Evolutionary conservation across 2,797 vertebrate genomes (phyloP).

Genomic region (Dallia pectoralis): DNA sequence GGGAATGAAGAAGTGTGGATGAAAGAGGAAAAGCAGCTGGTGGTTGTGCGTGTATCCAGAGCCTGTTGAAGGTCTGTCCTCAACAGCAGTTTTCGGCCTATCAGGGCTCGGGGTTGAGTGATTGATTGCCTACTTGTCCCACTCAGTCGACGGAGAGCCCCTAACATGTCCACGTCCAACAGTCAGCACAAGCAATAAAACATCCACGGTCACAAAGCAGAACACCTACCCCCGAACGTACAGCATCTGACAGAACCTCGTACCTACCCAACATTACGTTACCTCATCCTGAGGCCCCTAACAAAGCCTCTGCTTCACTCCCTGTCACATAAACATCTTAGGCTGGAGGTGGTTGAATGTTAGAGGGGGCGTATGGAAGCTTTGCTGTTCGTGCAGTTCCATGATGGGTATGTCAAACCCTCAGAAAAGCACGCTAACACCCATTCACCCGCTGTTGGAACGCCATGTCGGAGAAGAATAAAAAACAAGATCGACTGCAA

Average conservation of each 20-base stretch:
- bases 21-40: slow-evolving; percentile 71
- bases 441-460: slow-evolving; percentile 62
- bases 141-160: neutral
- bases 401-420: slow-evolving; percentile 28
- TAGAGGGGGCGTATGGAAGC: slow-evolving; percentile 33
- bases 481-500: slow-evolving; percentile 43
- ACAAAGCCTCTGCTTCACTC: neutral
- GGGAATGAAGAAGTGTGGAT: slow-evolving; percentile 12
- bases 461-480: slow-evolving; percentile 52
- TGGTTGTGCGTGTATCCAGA: slow-evolving; percentile 47
- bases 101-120: slow-evolving; percentile 3
- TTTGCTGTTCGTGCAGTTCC: slow-evolving; percentile 6
- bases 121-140: slow-evolving; percentile 31
- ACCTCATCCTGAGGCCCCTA: slow-evolving; percentile 2
- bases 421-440: slow-evolving; percentile 43
- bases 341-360: slow-evolving; percentile 25
- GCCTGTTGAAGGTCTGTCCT: slow-evolving; percentile 39
- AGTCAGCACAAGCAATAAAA: neutral
- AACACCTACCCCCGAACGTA: neutral
- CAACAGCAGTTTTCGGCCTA: slow-evolving; percentile 15
- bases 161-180: slow-evolving; percentile 37
- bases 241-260: neutral
- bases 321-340: slow-evolving; percentile 10
- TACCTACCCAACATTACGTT: neutral
- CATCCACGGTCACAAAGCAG: neutral